These are phyloP conservation scores for Strigops habroptila DNA, from an alignment of 2,113 vertebrate genomes.

Conservation along the genomic window DNA sequence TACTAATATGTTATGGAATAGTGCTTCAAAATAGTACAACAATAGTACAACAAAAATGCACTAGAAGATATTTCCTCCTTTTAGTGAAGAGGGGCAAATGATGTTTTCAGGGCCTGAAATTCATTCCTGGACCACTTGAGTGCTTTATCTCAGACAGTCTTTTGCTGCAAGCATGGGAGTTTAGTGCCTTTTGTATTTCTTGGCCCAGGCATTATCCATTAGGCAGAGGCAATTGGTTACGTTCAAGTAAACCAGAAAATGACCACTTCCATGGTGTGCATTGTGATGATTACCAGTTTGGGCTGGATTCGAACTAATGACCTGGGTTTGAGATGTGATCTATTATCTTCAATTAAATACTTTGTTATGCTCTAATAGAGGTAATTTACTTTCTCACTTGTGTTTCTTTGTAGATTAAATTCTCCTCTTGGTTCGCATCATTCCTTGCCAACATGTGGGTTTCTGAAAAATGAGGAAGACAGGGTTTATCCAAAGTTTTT, in stretches of 20 bases:
- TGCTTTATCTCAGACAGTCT: background rate
- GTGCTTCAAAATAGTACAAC: background rate
- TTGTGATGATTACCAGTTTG: background rate
- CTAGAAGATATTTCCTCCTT: background rate
- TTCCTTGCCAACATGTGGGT: background rate
- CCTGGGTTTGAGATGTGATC: background rate
- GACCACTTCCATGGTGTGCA: rapidly evolving
- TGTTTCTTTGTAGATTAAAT: background rate
- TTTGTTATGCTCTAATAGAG: background rate
- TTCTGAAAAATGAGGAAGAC: background rate
- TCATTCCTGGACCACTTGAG: background rate
- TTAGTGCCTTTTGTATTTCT: background rate
- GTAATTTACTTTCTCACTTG: background rate
- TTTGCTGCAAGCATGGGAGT: background rate
- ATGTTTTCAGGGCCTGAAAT: background rate
- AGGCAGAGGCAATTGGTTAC: background rate
- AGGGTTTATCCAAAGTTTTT: background rate
- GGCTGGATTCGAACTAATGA: background rate
- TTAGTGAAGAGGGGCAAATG: background rate
- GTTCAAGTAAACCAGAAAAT: background rate
- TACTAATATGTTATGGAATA: background rate
- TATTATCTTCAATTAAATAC: background rate
- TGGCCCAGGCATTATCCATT: background rate
- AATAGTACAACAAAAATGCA: background rate
- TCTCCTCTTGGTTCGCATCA: background rate